These are phyloP conservation scores for Drosophila simulans DNA, from an alignment of 1,140 invertebrate genomes.

Conservation along the genomic window DNA sequence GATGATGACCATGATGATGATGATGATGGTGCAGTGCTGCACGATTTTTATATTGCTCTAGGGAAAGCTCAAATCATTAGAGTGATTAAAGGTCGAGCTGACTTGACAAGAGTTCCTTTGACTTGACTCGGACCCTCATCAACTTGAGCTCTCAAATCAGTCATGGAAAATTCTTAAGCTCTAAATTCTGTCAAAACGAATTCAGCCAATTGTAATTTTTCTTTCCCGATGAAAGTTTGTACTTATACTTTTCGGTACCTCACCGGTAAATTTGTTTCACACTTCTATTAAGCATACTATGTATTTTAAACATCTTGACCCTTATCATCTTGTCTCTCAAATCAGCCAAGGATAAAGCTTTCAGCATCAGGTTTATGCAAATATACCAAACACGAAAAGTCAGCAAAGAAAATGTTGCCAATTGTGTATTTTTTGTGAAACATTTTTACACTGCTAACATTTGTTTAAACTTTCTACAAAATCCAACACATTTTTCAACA, in stretches of 20 bases:
- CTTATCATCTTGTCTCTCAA: neutral
- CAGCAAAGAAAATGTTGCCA: neutral
- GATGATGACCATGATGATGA: neutral
- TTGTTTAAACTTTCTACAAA: neutral
- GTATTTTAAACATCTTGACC: neutral
- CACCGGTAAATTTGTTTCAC: neutral
- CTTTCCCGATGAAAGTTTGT: neutral
- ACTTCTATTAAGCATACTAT: neutral
- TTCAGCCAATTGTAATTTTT: neutral
- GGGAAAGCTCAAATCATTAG: constrained; percentile 43
- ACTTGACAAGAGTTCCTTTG: constrained; percentile 8
- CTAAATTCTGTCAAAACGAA: constrained; percentile 13
- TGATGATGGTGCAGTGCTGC: constrained; percentile 35
- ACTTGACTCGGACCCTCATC: constrained; percentile 32
- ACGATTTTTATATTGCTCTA: constrained; percentile 13
- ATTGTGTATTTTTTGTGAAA: neutral
- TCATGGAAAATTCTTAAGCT: constrained; percentile 13
- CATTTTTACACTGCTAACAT: neutral
- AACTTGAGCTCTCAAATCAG: constrained; percentile 23
- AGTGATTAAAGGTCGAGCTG: constrained; percentile 38
- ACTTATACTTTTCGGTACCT: neutral
- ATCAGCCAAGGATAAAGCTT: neutral
- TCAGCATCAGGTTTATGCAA: neutral
- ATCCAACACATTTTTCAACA: neutral
- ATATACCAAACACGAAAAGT: neutral